These are phyloP conservation scores for Heterodera filipjevi DNA, from an alignment of 2,888 invertebrate species.

Conservation along the genomic window DNA sequence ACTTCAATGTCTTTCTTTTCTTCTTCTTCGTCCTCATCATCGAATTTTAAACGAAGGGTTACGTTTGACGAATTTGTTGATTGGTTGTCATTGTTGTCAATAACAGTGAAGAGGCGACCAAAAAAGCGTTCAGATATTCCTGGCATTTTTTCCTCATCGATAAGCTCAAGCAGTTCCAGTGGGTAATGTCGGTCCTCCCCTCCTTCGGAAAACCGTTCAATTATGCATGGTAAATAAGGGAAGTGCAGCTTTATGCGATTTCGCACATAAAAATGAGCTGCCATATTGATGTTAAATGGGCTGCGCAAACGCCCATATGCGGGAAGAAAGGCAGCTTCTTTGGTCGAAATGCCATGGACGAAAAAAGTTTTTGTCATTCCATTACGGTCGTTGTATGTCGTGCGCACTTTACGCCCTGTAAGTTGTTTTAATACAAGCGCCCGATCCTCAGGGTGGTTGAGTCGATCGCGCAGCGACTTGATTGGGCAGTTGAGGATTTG, in stretches of 20 bases:
- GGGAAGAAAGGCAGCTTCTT: background rate
- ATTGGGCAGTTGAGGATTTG: background rate
- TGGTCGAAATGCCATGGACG: background rate
- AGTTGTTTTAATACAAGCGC: background rate
- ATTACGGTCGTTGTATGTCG: slow-evolving; percentile 3
- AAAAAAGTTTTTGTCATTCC: slow-evolving; percentile 4
- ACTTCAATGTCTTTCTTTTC: too few species aligned
- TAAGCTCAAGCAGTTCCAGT: slow-evolving; percentile 2
- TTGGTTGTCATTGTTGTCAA: too few species aligned
- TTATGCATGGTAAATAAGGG: too few species aligned
- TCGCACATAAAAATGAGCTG: too few species aligned
- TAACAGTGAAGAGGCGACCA: too few species aligned
- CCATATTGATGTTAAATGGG: too few species aligned
- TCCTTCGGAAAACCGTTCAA: background rate
- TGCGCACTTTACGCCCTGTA: background rate
- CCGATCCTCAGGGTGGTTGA: slow-evolving; percentile 7
- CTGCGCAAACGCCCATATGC: background rate
- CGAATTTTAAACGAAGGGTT: too few species aligned
- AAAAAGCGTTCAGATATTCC: too few species aligned
- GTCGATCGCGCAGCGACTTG: background rate
- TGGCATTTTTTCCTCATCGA: too few species aligned
- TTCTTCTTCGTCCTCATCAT: too few species aligned
- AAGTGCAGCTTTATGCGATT: too few species aligned
- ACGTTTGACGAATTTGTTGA: too few species aligned
- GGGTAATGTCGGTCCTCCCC: background rate